phyloP scores from a whole-genome alignment of 2,113 vertebrate species.

The Atrichornis clamosus region DNA sequence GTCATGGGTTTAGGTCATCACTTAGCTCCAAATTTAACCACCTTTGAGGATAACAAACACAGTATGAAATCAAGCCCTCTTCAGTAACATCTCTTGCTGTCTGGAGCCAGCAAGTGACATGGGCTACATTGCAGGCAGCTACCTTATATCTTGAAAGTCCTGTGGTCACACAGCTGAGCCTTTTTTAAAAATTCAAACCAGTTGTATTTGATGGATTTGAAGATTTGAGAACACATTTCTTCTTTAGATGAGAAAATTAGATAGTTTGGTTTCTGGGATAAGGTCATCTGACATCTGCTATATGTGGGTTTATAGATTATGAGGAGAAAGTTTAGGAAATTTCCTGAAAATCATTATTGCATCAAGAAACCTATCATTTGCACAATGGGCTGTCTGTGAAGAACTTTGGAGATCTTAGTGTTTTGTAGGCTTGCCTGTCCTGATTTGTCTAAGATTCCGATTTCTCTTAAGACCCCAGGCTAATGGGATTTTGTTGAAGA shows the following conservation, averaged over 20 bases:
- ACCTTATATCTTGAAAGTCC: background rate
- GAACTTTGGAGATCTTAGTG: background rate
- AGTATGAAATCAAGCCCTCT: background rate
- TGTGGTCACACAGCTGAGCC: background rate
- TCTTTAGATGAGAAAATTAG: background rate
- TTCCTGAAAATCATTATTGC: background rate
- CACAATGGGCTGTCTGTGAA: background rate
- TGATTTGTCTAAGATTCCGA: background rate
- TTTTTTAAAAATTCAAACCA: background rate
- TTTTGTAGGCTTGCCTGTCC: background rate
- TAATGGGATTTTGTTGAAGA: background rate
- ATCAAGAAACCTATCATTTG: background rate
- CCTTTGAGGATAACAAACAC: background rate
- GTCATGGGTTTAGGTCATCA: background rate
- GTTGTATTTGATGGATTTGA: background rate
- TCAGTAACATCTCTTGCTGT: background rate
- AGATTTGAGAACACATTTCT: background rate
- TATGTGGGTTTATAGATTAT: background rate
- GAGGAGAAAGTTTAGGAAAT: background rate
- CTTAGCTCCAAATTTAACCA: background rate
- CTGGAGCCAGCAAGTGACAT: background rate
- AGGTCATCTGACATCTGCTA: background rate
- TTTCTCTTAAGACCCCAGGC: background rate
- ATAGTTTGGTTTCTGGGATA: background rate
- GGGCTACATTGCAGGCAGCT: background rate